Base-by-base conservation (phyloP, 1,140 invertebrate species). In the Rhagoletis zephyria region DNA sequence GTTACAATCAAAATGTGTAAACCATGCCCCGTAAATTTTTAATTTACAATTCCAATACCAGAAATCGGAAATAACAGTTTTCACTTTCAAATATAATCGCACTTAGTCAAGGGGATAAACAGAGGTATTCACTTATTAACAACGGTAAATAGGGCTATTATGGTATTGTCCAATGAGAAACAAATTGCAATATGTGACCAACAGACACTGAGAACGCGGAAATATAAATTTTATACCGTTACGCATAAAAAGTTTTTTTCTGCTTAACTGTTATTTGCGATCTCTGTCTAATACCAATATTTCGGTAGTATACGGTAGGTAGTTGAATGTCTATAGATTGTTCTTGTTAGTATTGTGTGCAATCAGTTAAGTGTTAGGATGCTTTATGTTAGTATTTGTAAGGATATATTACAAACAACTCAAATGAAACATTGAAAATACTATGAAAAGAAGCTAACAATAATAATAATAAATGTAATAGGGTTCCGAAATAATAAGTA, bases 381-480 rank as follows among this genome's bases (percentile, higher is more conserved):
- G 48, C 30, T 81, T 56, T 30, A 12, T 2, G 70, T 81, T 56
- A 81, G 74, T 81, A 81, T 56, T 30, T 30, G 30, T 30, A 81
- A 14, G 48, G 51, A 81, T 56, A 51, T 30, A 56, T 59, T 81
- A 63, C 51, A 63, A 42, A 63, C 45, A 56, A 63, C 42, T 63
- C 2, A 45, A 85, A 63, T 42, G 14, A 85, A 85, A 63, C 19
- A 63, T 42, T 61, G n/a, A 56, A 56, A 81, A 81, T 10, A 42
- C n/a, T 16, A 30, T 81, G 42, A 81, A n/a, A 81, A 30, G 45
- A 9, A 40, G 85, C 42, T 42, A 85, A 85, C 45, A 85, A 45
- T 40, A 85, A 61, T 85, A 85, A 85, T 85, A 85, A 85, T 61
- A 63, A 85, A 61, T 61, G 60, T 85, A 42, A 61, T 61, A 85